phyloP scores from a whole-genome alignment of 2,888 invertebrate species.

The Sepioteuthis lessoniana region DNA sequence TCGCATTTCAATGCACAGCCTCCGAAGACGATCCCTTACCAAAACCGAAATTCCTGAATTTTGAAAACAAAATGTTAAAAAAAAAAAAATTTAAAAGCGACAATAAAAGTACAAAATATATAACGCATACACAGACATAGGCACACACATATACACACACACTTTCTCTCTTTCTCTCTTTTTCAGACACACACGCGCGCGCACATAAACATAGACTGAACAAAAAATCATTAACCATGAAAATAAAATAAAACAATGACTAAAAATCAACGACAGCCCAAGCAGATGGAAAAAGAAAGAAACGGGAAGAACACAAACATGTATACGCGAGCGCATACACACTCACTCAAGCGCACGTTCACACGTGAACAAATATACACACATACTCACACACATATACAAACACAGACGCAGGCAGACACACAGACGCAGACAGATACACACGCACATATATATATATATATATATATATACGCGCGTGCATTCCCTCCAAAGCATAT shows the following conservation, averaged over 20 bases:
- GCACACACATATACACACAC: background rate
- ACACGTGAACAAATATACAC: background rate
- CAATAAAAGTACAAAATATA: background rate
- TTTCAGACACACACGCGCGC: background rate
- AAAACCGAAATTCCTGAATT: background rate
- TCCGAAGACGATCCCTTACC: background rate
- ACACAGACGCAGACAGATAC: too few species aligned
- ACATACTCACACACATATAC: background rate
- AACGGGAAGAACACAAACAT: background rate
- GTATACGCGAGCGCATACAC: background rate
- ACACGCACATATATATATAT: too few species aligned
- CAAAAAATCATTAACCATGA: background rate
- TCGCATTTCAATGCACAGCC: background rate
- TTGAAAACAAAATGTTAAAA: background rate
- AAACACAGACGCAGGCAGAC: too few species aligned
- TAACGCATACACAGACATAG: background rate
- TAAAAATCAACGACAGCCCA: too few species aligned
- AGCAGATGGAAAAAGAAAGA: too few species aligned
- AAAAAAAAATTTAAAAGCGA: background rate
- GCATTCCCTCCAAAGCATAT: too few species aligned
- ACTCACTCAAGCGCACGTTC: background rate
- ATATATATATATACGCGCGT: too few species aligned
- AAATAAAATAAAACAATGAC: too few species aligned
- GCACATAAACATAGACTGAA: background rate
- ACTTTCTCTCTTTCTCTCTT: too few species aligned